Percentiles rank a stretch among this genome's conserved stretches.
Evolutionary conservation across 2,797 vertebrate genomes (phyloP).

Genomic region (Pyrocephalus nanus): DNA sequence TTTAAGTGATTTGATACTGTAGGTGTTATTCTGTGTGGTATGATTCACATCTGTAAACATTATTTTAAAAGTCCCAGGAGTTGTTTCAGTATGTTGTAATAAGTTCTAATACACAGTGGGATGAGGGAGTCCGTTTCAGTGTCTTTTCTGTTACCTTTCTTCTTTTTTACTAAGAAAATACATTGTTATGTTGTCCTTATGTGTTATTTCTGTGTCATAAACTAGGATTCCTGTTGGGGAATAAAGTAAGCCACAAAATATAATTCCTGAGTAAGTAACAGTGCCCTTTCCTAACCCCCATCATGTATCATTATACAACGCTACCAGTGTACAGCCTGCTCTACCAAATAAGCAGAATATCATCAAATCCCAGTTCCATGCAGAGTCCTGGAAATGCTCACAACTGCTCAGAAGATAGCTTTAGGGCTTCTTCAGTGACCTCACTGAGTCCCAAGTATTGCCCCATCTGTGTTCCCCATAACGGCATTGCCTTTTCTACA

Average conservation of each 20-base stretch:
- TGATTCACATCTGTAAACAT: background rate
- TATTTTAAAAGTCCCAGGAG: background rate
- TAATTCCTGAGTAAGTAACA: background rate
- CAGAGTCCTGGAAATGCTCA: background rate
- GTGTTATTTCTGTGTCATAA: background rate
- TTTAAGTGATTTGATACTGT: background rate
- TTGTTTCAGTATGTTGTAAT: background rate
- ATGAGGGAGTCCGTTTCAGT: background rate
- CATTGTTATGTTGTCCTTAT: background rate
- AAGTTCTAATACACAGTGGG: background rate
- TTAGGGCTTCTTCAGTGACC: background rate
- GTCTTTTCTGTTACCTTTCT: background rate
- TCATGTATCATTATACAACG: background rate
- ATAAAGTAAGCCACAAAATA: background rate
- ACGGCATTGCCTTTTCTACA: background rate
- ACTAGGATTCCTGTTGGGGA: background rate
- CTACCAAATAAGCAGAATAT: background rate
- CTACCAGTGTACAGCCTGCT: background rate
- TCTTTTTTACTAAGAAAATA: background rate
- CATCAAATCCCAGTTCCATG: background rate
- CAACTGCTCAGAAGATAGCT: background rate
- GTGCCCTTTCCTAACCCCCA: constrained; percentile 23
- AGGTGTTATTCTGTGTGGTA: background rate
- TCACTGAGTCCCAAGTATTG: background rate
- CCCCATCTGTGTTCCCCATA: background rate